phyloP scores from a whole-genome alignment of 2,113 vertebrate genomes.

The Empidonax traillii region DNA sequence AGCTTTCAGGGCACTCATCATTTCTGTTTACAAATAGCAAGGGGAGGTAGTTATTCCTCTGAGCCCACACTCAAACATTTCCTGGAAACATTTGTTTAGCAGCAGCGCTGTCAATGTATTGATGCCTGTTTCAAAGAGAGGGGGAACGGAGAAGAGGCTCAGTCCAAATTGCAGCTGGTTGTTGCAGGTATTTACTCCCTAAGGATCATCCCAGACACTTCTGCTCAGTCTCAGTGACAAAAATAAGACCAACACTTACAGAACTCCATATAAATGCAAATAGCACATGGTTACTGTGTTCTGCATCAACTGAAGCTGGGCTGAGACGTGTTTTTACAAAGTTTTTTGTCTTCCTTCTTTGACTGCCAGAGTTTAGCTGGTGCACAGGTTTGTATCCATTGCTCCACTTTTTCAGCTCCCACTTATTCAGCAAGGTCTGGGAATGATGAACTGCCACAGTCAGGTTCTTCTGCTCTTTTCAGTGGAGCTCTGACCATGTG shows the following conservation, averaged over 20 bases:
- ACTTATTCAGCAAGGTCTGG: background rate
- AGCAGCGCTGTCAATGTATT: background rate
- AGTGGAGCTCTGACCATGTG: background rate
- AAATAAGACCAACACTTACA: background rate
- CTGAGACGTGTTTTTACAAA: background rate
- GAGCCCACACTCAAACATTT: background rate
- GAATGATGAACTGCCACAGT: background rate
- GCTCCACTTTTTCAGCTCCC: background rate
- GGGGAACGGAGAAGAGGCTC: background rate
- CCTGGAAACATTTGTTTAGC: slow-evolving; percentile 25
- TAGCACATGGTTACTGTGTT: background rate
- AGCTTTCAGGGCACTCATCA: background rate
- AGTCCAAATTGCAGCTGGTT: background rate
- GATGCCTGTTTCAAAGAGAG: background rate
- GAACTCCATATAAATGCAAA: background rate
- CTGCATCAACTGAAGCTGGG: background rate
- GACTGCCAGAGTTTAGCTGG: background rate
- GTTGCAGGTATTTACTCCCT: background rate
- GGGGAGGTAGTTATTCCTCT: background rate
- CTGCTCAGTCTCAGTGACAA: background rate
- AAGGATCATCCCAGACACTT: background rate
- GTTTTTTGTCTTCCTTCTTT: background rate
- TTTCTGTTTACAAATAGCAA: slow-evolving; percentile 10
- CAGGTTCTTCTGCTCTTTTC: background rate
- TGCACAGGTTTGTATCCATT: background rate